A percentile compares a stretch with the other conserved stretches of the same genome.
phyloP scores from a whole-genome alignment of 2,888 invertebrate genomes.

The Philereme transversata region DNA sequence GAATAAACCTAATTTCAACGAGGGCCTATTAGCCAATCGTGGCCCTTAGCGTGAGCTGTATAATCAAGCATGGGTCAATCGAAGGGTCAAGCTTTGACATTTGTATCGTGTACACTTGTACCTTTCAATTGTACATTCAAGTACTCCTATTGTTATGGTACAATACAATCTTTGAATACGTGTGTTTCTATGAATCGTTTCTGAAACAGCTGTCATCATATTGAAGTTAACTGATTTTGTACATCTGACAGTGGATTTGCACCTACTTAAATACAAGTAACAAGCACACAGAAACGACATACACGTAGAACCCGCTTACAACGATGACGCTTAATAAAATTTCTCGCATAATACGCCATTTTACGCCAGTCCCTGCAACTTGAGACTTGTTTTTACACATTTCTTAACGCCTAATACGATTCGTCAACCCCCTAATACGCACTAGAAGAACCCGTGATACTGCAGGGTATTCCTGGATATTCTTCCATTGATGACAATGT shows the following conservation, averaged over 20 bases:
- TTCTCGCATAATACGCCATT: too few relatives aligned
- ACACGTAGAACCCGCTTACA: too few relatives aligned
- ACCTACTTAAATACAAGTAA: too few relatives aligned
- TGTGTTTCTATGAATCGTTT: constrained; percentile 10
- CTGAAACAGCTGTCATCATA: constrained; percentile 10
- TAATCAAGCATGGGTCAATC: constrained; percentile 49
- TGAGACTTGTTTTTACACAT: too few relatives aligned
- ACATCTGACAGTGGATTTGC: background rate
- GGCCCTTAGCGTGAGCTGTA: constrained; percentile 42
- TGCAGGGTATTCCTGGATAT: too few relatives aligned
- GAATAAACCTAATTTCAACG: constrained; percentile 33
- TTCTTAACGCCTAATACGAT: too few relatives aligned
- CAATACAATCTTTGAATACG: background rate
- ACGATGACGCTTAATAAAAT: too few relatives aligned
- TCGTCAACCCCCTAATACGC: too few relatives aligned
- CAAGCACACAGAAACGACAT: too few relatives aligned
- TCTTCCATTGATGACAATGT: too few relatives aligned
- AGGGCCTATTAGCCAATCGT: constrained; percentile 35
- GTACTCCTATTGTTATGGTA: constrained; percentile 34
- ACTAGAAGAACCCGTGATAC: too few relatives aligned
- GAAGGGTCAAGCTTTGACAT: constrained; percentile 64
- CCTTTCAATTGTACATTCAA: constrained; percentile 40
- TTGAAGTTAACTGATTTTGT: constrained; percentile 1
- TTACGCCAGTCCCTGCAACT: too few relatives aligned
- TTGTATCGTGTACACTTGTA: constrained; percentile 58